Evolutionary conservation across 2,888 invertebrate species (phyloP).

Genomic region (Tipula unca): DNA sequence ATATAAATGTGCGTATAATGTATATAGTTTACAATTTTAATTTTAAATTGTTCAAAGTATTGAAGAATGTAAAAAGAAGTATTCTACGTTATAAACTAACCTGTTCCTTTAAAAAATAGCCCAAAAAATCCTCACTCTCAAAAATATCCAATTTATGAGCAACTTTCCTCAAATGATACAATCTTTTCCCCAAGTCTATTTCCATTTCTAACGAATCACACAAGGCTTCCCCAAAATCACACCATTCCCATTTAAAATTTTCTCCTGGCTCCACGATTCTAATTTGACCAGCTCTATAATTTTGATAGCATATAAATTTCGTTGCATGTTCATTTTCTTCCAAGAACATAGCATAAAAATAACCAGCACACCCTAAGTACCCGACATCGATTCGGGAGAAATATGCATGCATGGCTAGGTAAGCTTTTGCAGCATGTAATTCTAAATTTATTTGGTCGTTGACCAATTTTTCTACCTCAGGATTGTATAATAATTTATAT

Average conservation of each 20-base stretch:
- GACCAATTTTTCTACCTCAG: background rate
- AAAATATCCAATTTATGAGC: background rate
- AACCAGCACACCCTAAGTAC: background rate
- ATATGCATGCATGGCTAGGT: background rate
- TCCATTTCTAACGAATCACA: background rate
- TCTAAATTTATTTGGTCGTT: background rate
- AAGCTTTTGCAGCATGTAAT: background rate
- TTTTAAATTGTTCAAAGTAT: too few species aligned
- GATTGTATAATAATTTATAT: background rate
- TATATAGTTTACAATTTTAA: too few species aligned
- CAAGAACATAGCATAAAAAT: background rate
- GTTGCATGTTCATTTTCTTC: background rate
- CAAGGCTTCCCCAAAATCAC: background rate
- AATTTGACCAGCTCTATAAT: background rate
- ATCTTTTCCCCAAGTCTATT: background rate
- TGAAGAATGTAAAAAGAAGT: too few species aligned
- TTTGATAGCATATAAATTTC: background rate
- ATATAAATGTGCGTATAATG: too few species aligned
- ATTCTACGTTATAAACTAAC: background rate
- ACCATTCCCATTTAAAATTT: background rate
- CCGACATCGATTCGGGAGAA: background rate
- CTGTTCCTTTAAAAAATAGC: background rate
- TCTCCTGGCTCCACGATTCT: background rate
- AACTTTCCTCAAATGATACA: background rate
- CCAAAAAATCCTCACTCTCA: background rate